Evolutionary conservation across 2,113 vertebrate genomes (phyloP).

Genomic region (Gnathonemus longibarbis): DNA sequence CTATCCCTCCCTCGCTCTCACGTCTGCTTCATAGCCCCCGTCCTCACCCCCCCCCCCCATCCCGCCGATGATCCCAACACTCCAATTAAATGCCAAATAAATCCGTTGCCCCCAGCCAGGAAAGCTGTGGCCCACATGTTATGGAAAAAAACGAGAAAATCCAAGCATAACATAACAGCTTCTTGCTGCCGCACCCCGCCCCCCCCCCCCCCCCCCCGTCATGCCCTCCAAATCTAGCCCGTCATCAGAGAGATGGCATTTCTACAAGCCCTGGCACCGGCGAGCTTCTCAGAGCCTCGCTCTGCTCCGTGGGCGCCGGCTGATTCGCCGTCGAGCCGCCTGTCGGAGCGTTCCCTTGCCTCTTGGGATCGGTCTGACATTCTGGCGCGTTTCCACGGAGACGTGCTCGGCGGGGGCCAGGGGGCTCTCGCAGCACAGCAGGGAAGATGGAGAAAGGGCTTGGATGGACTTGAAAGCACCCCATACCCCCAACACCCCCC

Average conservation of each 20-base stretch:
- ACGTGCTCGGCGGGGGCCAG: neutral
- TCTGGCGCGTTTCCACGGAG: neutral
- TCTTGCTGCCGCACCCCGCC: too few species aligned
- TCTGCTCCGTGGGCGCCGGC: neutral
- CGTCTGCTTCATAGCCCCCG: neutral
- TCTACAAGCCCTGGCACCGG: neutral
- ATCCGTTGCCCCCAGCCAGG: constrained; percentile 12
- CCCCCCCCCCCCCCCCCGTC: too few species aligned
- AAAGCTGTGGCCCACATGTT: neutral
- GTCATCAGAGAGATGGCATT: neutral
- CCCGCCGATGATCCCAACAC: constrained; percentile 29
- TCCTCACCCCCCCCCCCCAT: neutral
- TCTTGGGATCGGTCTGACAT: neutral
- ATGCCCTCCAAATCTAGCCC: neutral
- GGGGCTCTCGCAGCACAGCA: neutral
- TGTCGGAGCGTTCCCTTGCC: neutral
- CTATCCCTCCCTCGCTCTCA: neutral
- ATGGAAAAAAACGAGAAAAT: neutral
- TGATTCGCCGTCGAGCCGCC: neutral
- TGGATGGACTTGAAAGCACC: constrained; percentile 13
- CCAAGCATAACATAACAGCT: neutral
- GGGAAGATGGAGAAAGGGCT: neutral
- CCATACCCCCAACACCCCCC: neutral
- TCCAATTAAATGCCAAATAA: constrained; percentile 35
- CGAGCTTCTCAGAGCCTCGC: neutral